Evolutionary conservation across 2,797 vertebrate species (phyloP).

Genomic region (Amazona finschi): DNA sequence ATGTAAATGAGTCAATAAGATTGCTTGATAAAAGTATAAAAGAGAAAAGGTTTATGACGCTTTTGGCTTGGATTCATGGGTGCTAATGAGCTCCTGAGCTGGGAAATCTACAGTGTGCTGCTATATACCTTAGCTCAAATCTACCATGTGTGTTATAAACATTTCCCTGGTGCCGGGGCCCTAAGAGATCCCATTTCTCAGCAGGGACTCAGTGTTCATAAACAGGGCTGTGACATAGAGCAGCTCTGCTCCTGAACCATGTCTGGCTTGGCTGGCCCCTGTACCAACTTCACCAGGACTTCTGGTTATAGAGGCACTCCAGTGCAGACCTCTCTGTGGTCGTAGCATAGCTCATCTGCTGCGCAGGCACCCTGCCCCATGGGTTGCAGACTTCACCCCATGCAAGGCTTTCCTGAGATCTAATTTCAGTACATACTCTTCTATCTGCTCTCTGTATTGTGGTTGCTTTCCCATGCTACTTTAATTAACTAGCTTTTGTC

Average conservation of each 20-base stretch:
- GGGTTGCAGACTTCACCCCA: neutral
- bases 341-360: neutral
- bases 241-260: rapidly evolving
- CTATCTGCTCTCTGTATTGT: neutral
- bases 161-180: neutral
- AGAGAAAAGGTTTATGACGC: neutral
- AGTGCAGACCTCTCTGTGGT: too few species aligned
- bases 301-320: neutral
- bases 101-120: neutral
- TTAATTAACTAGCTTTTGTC: neutral
- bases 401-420: neutral
- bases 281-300: neutral
- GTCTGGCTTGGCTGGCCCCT: neutral
- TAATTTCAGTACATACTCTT: neutral
- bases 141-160: neutral
- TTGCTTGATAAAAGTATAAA: neutral
- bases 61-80: conserved; percentile 8
- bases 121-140: neutral
- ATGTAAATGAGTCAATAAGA: conserved; percentile 17
- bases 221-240: neutral
- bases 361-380: neutral
- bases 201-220: neutral
- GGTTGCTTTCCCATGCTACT: neutral
- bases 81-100: neutral
- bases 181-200: neutral